Conservation (phyloP, 2,888 invertebrate genomes). For the Parascotia fuliginaria region DNA sequence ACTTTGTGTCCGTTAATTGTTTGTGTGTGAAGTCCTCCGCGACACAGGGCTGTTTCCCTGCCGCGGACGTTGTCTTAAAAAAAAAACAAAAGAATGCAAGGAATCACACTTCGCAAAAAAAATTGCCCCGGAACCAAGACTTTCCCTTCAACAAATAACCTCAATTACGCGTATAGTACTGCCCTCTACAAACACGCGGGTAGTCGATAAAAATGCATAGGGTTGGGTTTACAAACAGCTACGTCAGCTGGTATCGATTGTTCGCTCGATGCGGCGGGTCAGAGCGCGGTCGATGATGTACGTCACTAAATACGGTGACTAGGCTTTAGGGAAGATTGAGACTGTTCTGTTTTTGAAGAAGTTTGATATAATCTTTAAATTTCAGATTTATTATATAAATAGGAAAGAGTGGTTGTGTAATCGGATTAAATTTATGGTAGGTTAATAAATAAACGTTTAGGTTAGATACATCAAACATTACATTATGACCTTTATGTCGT, state of each 20-base stretch:
- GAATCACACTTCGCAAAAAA: no score
- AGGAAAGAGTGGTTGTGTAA: no score
- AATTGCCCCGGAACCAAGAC: background rate
- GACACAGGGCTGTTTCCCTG: no score
- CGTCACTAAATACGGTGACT: slow-evolving; percentile 34
- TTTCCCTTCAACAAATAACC: background rate
- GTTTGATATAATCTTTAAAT: background rate
- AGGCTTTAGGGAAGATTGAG: background rate
- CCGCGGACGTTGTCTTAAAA: no score
- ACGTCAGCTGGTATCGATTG: slow-evolving; percentile 55
- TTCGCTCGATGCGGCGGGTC: slow-evolving; percentile 47
- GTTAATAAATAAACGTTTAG: no score
- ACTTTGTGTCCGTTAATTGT: no score
- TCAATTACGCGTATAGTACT: background rate
- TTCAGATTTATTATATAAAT: no score
- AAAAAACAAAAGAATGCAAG: no score
- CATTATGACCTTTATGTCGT: no score
- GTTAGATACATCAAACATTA: no score
- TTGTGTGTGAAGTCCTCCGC: no score
- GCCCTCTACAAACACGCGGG: slow-evolving; percentile 11
- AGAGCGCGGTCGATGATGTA: slow-evolving; percentile 29
- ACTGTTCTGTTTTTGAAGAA: background rate
- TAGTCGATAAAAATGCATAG: slow-evolving; percentile 41
- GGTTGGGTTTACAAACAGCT: slow-evolving; percentile 48
- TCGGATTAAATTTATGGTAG: no score